phyloP scores from a whole-genome alignment of 2,113 vertebrate genomes.

The Xiphophorus hellerii region DNA sequence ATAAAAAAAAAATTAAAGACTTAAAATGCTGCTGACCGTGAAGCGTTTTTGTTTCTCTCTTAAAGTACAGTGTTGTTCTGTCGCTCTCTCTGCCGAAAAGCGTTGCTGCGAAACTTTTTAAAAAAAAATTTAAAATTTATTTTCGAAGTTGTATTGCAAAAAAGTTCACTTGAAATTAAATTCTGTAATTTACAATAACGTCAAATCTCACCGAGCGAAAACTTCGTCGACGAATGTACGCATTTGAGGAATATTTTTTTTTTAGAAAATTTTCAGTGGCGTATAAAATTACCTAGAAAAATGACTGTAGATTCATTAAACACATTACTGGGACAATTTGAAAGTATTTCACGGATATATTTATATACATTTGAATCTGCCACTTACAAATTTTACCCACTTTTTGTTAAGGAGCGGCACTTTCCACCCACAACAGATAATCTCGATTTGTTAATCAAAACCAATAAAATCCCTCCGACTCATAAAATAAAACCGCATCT shows the following conservation, averaged over 20 bases:
- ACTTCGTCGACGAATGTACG: background rate
- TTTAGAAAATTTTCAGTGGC: background rate
- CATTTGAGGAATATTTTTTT: background rate
- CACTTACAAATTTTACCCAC: background rate
- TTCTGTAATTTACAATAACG: no score
- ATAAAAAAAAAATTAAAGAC: no score
- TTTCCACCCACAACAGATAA: background rate
- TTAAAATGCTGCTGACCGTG: no score
- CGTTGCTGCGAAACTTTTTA: background rate
- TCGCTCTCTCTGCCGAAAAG: background rate
- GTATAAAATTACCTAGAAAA: background rate
- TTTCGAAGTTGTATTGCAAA: background rate
- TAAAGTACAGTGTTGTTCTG: background rate
- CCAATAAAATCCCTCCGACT: background rate
- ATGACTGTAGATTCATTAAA: background rate
- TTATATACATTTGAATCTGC: background rate
- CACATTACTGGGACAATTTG: no score
- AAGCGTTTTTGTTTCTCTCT: background rate
- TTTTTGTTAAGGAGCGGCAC: background rate
- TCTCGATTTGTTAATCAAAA: background rate
- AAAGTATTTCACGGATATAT: background rate
- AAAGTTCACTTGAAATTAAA: background rate
- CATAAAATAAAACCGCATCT: conserved; percentile 8
- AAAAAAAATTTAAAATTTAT: background rate
- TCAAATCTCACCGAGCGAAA: background rate